Base-by-base conservation (phyloP, 2,888 invertebrate genomes). In the Beris morrisii region DNA sequence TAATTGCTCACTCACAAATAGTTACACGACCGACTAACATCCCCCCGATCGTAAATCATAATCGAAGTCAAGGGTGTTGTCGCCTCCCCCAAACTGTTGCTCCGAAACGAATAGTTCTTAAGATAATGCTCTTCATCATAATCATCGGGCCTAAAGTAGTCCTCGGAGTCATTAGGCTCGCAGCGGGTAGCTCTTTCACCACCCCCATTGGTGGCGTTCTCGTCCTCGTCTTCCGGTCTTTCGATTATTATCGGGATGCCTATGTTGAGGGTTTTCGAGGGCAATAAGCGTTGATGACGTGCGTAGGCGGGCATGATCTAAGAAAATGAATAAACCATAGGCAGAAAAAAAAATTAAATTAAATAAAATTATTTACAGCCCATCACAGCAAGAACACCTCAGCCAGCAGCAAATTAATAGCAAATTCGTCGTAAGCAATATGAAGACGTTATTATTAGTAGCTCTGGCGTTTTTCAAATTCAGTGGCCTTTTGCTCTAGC, bases 51-150 rank as follows among this genome's bases (percentile, higher is more conserved):
- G 22, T 61, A 61, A 43, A 50, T 61, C 61, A 61, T 61, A 15
- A 28, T 12, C 22, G 12, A 12, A 15, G 22, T 31, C 38, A 61
- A 38, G 7, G 61, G 61, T 50, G 52, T 61, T 61, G 50, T 43
- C 4, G 50, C 43, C 28, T 50, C 61, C 4, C 32, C n/a, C 52
- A 61, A 46, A 50, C 52, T 61, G 15, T 61, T 32, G 2, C 61
- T 31, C 11, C 61, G 32, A 22, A 61, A 61, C 22, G 50, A 50
- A 13, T 30, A 61, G 22, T 50, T 50, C 12, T 61, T 46, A 15
- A 61, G n/a, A 43, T 61, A 61, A 15, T 52, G 31, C 2, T 61
- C 61, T 32, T 61, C 61, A 22, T 61, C 61, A 43, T 50, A 61
- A 22, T 50, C 52, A 7, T 61, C 61, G 15, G 50, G 38, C 38